Conservation (phyloP, 2,888 invertebrate species). For the Hipparchia semele region DNA sequence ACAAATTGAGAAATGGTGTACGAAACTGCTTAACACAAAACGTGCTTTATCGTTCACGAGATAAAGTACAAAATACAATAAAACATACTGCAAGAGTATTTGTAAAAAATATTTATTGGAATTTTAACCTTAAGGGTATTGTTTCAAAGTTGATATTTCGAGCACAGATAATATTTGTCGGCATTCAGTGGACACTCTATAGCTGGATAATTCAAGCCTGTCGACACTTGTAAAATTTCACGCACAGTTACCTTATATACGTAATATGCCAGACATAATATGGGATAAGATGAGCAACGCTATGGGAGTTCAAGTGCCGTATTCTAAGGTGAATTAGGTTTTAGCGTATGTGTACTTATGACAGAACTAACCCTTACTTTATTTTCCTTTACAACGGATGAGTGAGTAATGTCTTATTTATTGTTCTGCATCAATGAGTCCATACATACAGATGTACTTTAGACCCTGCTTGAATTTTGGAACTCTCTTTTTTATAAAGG, state of each 20-base stretch:
- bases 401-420: too few relatives aligned
- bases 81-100: background rate
- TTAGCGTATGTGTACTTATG: background rate
- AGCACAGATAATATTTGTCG: slow-evolving; percentile 1
- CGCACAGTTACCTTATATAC: slow-evolving; percentile 58
- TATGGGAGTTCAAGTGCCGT: slow-evolving; percentile 29
- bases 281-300: slow-evolving; percentile 39
- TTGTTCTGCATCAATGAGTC: background rate
- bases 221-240: slow-evolving; percentile 73
- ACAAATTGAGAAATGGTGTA: slow-evolving; percentile 30
- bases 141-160: slow-evolving; percentile 4
- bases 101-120: background rate
- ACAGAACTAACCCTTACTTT: too few relatives aligned
- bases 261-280: slow-evolving; percentile 54
- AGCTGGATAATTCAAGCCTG: slow-evolving; percentile 37
- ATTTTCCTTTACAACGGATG: too few relatives aligned
- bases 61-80: slow-evolving; percentile 14
- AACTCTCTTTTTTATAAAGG: too few relatives aligned
- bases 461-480: too few relatives aligned
- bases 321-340: slow-evolving; percentile 25
- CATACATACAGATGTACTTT: background rate
- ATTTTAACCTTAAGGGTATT: background rate
- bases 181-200: slow-evolving; percentile 26
- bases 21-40: slow-evolving; percentile 11
- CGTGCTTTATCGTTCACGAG: background rate